Percentiles rank a stretch among this genome's conserved stretches.
Conservation (phyloP, 1,140 invertebrate genomes). For the Wasmannia auropunctata region DNA sequence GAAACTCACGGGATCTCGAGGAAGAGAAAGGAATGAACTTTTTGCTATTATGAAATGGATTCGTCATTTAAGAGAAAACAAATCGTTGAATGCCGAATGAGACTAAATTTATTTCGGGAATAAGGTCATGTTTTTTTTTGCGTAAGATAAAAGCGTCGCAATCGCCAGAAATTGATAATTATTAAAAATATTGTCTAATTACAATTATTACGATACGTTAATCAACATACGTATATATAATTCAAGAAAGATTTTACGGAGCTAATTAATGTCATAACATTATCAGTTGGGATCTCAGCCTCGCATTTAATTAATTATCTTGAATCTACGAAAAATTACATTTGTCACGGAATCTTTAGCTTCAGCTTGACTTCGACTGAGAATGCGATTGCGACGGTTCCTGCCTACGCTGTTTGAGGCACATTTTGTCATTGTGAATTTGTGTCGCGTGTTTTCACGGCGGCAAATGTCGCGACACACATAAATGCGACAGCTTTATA, state of each 20-base stretch:
- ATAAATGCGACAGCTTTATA: background rate
- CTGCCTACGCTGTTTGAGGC: background rate
- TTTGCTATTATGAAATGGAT: conserved; percentile 5
- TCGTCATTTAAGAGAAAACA: background rate
- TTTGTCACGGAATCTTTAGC: background rate
- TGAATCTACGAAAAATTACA: background rate
- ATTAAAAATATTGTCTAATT: background rate
- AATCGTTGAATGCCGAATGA: background rate
- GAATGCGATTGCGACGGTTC: background rate
- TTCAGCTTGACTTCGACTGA: background rate
- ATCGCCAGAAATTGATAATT: background rate
- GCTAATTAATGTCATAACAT: background rate
- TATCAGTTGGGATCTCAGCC: background rate
- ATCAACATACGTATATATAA: background rate
- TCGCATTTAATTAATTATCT: conserved; percentile 4
- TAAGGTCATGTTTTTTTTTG: background rate
- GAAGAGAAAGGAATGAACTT: conserved; percentile 1
- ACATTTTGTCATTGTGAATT: conserved; percentile 31
- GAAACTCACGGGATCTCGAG: background rate
- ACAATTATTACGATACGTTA: background rate
- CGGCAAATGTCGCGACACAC: background rate
- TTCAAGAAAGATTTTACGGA: background rate
- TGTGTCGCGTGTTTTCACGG: background rate
- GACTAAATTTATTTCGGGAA: background rate
- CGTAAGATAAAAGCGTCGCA: background rate